Conservation (phyloP, 2,888 invertebrate genomes). For the Caenorhabditis becei region DNA sequence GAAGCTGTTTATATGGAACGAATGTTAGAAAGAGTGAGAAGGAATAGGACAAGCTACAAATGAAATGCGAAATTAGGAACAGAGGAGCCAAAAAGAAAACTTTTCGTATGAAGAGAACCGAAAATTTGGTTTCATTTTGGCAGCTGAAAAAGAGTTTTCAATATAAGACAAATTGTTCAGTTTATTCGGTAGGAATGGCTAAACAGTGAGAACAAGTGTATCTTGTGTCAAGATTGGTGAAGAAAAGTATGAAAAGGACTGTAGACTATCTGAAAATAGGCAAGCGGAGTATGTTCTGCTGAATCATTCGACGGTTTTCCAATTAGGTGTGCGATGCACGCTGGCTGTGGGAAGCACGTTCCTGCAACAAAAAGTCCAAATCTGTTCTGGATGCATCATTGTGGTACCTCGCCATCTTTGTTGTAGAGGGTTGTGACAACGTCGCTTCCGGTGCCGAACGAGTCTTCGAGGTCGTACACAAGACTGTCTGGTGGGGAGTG, state of each 20-base stretch:
- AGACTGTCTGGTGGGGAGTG: slow-evolving; percentile 79
- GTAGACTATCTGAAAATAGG: slow-evolving; percentile 7
- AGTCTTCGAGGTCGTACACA: slow-evolving; percentile 81
- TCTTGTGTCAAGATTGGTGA: slow-evolving; percentile 55
- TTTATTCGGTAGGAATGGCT: slow-evolving; percentile 50
- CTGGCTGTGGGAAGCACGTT: slow-evolving; percentile 80
- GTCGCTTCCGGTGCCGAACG: slow-evolving; percentile 80
- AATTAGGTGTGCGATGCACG: slow-evolving; percentile 65
- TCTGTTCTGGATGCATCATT: slow-evolving; percentile 6
- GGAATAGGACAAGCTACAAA: slow-evolving; percentile 3
- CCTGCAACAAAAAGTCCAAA: slow-evolving; percentile 65
- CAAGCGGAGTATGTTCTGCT: slow-evolving; percentile 31
- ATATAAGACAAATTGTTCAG: slow-evolving; percentile 2
- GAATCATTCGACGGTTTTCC: slow-evolving; percentile 15
- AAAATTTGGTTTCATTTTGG: slow-evolving; percentile 53
- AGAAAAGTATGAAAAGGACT: not conserved
- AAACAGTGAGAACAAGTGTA: slow-evolving; percentile 54
- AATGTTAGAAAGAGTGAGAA: slow-evolving; percentile 3
- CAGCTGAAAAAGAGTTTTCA: not conserved
- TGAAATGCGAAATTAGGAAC: not conserved
- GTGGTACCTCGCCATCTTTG: slow-evolving; percentile 80
- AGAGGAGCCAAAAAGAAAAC: slow-evolving; percentile 47
- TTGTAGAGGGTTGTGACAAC: slow-evolving; percentile 82
- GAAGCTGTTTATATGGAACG: slow-evolving; percentile 31
- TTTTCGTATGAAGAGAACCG: slow-evolving; percentile 50